Conservation (phyloP, 2,888 invertebrate genomes). For the Ramazzottius varieornatus region DNA sequence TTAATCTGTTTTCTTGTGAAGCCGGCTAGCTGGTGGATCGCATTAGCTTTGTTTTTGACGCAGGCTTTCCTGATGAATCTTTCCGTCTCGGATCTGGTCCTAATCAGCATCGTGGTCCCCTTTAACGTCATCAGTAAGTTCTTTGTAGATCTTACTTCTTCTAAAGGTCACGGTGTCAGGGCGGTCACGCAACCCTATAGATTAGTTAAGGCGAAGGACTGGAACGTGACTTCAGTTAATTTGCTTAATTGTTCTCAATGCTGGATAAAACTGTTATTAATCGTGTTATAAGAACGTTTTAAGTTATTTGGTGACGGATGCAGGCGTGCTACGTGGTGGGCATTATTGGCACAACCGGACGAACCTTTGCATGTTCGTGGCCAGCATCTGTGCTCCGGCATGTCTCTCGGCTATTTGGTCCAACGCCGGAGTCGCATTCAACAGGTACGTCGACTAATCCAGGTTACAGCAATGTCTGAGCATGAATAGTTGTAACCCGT, state of each 20-base stretch:
- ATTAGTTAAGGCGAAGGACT: too few relatives aligned
- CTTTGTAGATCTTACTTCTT: not conserved
- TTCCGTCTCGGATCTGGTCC: not conserved
- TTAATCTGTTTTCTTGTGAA: too few relatives aligned
- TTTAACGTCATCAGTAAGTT: not conserved
- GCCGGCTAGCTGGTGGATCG: too few relatives aligned
- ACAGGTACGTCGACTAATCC: not conserved
- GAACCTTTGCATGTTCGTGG: not conserved
- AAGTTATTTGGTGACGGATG: not conserved
- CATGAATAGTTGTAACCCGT: too few relatives aligned
- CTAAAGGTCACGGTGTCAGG: too few relatives aligned
- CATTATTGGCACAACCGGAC: not conserved
- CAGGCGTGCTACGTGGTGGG: not conserved
- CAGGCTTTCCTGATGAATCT: not conserved
- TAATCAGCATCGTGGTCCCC: not conserved
- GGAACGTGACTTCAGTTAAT: too few relatives aligned
- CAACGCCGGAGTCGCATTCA: not conserved
- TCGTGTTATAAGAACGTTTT: not conserved
- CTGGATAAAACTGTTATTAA: too few relatives aligned
- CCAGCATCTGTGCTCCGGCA: not conserved
- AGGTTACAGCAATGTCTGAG: too few relatives aligned
- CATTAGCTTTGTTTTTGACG: too few relatives aligned
- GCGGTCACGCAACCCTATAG: too few relatives aligned
- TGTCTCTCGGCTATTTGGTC: not conserved
- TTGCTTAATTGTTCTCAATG: too few relatives aligned